Evolutionary conservation across 2,888 invertebrate species (phyloP).

Genomic region (Sarcophaga carnaria): DNA sequence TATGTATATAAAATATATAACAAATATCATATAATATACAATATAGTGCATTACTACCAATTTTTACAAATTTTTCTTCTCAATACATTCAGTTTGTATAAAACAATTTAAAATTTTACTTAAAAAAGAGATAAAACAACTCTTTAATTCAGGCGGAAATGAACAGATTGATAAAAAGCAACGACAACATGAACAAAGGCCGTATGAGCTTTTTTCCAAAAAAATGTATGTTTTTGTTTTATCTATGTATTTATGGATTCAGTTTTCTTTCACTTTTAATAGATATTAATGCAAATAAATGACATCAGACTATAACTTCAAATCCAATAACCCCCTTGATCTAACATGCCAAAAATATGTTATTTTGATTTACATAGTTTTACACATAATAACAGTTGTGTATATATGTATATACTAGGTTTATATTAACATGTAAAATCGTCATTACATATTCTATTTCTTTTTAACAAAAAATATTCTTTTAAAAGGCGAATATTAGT

Average conservation of each 20-base stretch:
- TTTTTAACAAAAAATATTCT: background rate
- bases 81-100: background rate
- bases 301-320: too few relatives aligned
- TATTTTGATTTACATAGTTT: too few relatives aligned
- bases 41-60: background rate
- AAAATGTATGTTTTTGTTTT: background rate
- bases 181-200: background rate
- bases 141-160: slow-evolving; percentile 15
- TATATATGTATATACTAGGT: too few relatives aligned
- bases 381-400: too few relatives aligned
- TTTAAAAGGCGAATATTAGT: background rate
- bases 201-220: background rate
- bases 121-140: slow-evolving; percentile 3
- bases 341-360: too few relatives aligned
- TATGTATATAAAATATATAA: background rate
- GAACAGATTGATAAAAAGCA: background rate
- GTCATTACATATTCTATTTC: background rate
- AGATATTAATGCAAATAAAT: too few relatives aligned
- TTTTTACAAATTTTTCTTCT: too few relatives aligned
- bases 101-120: background rate
- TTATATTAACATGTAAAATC: background rate
- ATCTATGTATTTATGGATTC: too few relatives aligned
- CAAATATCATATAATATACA: background rate
- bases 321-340: too few relatives aligned
- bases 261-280: too few relatives aligned